Conservation (phyloP, 2,888 invertebrate genomes). For the Kuschelorhynchus macadamiae region DNA sequence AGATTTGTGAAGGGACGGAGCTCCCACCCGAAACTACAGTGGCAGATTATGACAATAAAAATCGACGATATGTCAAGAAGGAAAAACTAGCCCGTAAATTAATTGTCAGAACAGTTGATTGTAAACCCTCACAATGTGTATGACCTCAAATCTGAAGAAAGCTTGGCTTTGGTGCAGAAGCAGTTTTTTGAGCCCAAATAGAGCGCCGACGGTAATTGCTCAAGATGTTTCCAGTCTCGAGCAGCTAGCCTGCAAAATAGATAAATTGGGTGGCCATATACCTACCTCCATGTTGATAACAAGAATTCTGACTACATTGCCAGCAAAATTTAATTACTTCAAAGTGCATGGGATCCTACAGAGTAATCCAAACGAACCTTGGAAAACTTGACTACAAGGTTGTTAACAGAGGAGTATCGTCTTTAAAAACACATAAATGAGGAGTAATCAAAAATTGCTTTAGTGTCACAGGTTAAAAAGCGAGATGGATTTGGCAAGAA, state of each 20-base stretch:
- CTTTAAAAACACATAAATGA: not conserved
- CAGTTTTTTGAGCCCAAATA: not conserved
- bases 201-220: not conserved
- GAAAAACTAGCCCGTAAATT: no score
- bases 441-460: not conserved
- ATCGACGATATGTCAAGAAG: no score
- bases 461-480: not conserved
- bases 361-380: constrained; percentile 1
- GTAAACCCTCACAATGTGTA: not conserved
- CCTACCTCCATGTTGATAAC: not conserved
- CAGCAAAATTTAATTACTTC: not conserved
- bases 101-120: no score
- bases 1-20: no score
- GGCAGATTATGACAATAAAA: no score
- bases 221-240: not conserved
- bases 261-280: not conserved
- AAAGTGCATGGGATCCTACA: constrained; percentile 4
- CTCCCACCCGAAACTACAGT: no score
- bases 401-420: not conserved
- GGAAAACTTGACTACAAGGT: not conserved
- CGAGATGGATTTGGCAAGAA: no score
- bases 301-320: not conserved
- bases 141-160: not conserved
- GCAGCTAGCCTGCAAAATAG: constrained; percentile 1
- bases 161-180: not conserved